Percentiles rank a stretch among this genome's conserved stretches.
These are phyloP conservation scores for Neodiprion lecontei DNA, from an alignment of 1,140 invertebrate genomes.

Conservation along the genomic window DNA sequence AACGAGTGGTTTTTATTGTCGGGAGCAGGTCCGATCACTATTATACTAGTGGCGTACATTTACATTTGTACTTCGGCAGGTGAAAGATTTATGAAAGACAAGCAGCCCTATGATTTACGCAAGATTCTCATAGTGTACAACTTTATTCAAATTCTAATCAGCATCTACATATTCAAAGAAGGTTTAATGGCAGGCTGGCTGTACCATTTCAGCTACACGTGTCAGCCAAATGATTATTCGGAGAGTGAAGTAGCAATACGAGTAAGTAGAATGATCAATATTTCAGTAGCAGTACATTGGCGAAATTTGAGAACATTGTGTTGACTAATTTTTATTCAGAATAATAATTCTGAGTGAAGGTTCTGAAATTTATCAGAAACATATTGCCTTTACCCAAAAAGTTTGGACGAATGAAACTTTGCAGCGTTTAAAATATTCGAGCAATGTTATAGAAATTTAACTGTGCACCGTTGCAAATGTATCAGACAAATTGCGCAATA, in stretches of 20 bases:
- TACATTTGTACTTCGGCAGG: slow-evolving; percentile 79
- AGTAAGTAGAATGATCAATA: slow-evolving; percentile 63
- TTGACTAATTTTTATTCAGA: too few species aligned
- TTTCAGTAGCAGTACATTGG: too few species aligned
- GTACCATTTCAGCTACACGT: slow-evolving; percentile 77
- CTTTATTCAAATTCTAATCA: slow-evolving; percentile 76
- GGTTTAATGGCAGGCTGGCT: slow-evolving; percentile 70
- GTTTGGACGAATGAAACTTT: too few species aligned
- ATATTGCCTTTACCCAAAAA: too few species aligned
- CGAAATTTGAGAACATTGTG: too few species aligned
- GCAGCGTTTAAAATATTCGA: too few species aligned
- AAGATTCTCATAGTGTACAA: slow-evolving; percentile 83
- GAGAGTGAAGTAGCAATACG: slow-evolving; percentile 74
- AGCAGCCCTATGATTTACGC: slow-evolving; percentile 82
- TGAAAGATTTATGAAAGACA: slow-evolving; percentile 83
- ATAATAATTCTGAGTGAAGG: too few species aligned
- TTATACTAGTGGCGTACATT: slow-evolving; percentile 76
- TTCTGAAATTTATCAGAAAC: too few species aligned
- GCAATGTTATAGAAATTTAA: too few species aligned
- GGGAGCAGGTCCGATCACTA: slow-evolving; percentile 77
- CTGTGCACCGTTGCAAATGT: too few species aligned
- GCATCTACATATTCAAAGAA: slow-evolving; percentile 75
- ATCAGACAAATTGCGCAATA: too few species aligned
- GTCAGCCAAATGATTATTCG: slow-evolving; percentile 85
- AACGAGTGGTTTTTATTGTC: slow-evolving; percentile 85